Evolutionary conservation across 2,797 vertebrate genomes (phyloP).

Genomic region (Characodon lateralis): DNA sequence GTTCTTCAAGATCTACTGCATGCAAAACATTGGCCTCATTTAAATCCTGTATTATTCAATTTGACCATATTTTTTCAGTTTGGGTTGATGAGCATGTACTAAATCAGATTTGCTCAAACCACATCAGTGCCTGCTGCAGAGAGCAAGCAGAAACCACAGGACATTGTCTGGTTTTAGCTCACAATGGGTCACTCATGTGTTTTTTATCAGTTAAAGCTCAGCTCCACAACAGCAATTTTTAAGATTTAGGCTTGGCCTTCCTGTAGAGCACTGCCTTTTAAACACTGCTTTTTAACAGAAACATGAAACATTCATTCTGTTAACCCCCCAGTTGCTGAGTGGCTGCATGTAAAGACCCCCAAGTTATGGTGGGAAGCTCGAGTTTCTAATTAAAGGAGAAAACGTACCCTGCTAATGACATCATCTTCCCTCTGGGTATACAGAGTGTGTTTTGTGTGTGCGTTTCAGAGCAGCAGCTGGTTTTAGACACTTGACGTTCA

Average conservation of each 20-base stretch:
- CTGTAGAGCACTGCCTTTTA: constrained; percentile 24
- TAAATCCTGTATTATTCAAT: constrained; percentile 11
- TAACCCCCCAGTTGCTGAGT: constrained; percentile 52
- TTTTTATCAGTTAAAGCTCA: constrained; percentile 64
- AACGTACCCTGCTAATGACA: constrained; percentile 73
- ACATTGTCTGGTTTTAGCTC: constrained; percentile 56
- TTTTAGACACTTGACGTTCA: constrained; percentile 64
- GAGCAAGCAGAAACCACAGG: constrained; percentile 53
- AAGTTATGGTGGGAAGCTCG: constrained; percentile 62
- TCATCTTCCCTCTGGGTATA: constrained; percentile 64
- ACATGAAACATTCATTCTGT: constrained; percentile 59
- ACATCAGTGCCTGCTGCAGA: constrained; percentile 56
- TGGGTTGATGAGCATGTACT: constrained; percentile 23
- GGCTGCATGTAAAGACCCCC: constrained; percentile 61
- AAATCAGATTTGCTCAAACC: constrained; percentile 52
- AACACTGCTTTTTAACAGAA: constrained; percentile 33
- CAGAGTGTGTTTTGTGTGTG: constrained; percentile 30
- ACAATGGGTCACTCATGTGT: constrained; percentile 65
- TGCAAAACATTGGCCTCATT: constrained; percentile 2
- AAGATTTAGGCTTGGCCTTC: constrained; percentile 40
- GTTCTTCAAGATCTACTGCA: background rate
- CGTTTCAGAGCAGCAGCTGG: constrained; percentile 71
- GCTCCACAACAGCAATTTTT: constrained; percentile 23
- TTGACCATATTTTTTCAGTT: constrained; percentile 16
- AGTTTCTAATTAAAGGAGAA: constrained; percentile 81